Evolutionary conservation across 2,113 vertebrate species (phyloP).

Genomic region (Leucoraja erinaceus): DNA sequence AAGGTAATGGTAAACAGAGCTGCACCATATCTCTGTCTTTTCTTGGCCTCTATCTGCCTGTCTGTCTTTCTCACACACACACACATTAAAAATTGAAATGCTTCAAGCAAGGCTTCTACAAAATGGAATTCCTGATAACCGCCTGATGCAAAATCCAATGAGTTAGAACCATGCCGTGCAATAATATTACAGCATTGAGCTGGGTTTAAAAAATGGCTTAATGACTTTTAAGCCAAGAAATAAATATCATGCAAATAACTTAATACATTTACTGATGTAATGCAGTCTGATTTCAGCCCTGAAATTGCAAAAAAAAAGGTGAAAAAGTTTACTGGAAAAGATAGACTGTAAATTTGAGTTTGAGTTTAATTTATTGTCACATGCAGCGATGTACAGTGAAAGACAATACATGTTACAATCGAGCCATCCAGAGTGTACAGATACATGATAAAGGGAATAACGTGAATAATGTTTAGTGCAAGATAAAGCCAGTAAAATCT

Average conservation of each 20-base stretch:
- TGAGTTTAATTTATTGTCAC: too few species aligned
- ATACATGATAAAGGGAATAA: too few species aligned
- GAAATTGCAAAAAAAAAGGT: not conserved
- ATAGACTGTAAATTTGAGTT: not conserved
- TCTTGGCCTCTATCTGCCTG: too few species aligned
- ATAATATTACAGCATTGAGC: not conserved
- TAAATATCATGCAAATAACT: not conserved
- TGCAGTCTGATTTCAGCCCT: not conserved
- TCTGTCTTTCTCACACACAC: not conserved
- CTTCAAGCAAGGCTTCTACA: not conserved
- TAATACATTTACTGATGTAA: not conserved
- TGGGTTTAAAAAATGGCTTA: not conserved
- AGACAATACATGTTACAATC: too few species aligned
- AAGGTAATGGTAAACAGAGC: not conserved
- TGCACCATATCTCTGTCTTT: not conserved
- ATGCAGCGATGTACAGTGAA: too few species aligned
- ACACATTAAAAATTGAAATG: not conserved
- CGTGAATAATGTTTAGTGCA: too few species aligned
- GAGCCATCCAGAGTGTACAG: too few species aligned
- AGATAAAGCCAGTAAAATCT: too few species aligned
- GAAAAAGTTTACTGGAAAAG: not conserved
- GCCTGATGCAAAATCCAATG: not conserved
- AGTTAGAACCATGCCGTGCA: not conserved
- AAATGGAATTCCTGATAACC: not conserved
- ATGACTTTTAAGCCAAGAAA: slow-evolving; percentile 9